Evolutionary conservation across 2,113 vertebrate genomes (phyloP).

Genomic region (Elanoides forficatus): DNA sequence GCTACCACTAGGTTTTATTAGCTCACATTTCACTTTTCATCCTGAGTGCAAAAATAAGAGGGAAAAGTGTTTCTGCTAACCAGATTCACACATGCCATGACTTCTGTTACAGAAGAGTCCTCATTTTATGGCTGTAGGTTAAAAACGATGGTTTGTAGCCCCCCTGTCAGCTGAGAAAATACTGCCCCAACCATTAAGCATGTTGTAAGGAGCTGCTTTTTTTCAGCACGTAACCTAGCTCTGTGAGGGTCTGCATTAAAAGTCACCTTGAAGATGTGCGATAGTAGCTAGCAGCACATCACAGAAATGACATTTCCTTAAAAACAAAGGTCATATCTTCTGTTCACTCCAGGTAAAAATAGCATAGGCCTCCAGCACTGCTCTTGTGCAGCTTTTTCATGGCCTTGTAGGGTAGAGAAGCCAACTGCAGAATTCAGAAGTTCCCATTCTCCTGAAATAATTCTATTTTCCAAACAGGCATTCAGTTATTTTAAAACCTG

Average conservation of each 20-base stretch:
- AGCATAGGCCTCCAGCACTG: constrained; percentile 40
- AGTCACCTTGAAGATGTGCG: constrained; percentile 51
- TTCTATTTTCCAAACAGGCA: not conserved
- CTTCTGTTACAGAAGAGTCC: not conserved
- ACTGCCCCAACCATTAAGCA: not conserved
- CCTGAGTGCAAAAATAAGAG: not conserved
- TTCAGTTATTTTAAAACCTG: not conserved
- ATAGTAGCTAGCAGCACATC: constrained; percentile 2
- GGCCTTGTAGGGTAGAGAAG: not conserved
- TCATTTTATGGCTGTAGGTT: not conserved
- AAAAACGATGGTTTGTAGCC: not conserved
- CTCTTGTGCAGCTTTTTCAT: constrained; percentile 18
- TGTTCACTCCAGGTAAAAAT: constrained; percentile 65
- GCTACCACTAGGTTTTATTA: not conserved
- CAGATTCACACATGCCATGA: not conserved
- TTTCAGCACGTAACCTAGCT: not conserved
- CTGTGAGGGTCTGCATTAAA: not conserved
- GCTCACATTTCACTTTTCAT: not conserved
- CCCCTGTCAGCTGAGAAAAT: not conserved
- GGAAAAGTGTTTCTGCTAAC: not conserved
- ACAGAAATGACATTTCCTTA: constrained; percentile 56
- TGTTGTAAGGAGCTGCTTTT: not conserved
- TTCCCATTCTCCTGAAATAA: not conserved
- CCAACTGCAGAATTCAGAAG: not conserved
- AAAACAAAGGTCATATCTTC: constrained; percentile 37